Base-by-base conservation (phyloP, 2,888 invertebrate genomes). In the Drosophila gaucha region DNA sequence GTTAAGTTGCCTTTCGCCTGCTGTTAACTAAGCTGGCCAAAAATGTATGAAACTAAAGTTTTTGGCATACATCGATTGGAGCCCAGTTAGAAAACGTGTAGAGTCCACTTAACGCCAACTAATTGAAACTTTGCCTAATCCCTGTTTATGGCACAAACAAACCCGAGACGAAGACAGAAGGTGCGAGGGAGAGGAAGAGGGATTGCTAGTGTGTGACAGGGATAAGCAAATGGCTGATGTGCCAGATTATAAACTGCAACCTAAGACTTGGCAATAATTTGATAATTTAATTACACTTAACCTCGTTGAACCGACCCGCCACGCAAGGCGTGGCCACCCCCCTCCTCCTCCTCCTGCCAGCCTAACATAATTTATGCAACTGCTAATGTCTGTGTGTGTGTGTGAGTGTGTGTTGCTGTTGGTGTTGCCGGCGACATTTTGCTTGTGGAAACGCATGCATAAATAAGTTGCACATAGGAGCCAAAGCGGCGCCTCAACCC, bases 211-310 rank as follows among this genome's bases (percentile, higher is more conserved):
- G 22, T n/a, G 18, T n/a, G 16, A 18, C 3, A 28, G 22, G 44
- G 20, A n/a, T 30, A 31, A 31, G 46, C 49, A 49, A 50, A 36
- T 30, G 36, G 44, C 49, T 73, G 74, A 64, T 69, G 80, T 64
- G 66, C 67, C 51, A 67, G 78, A 85, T 88, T 83, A 88, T 83
- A 86, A 88, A 83, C 84, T 83, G 88, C 88, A 88, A 88, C 68
- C 88, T 83, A 88, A 83, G 83, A 86, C 83, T 80, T 77, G 86
- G 84, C 84, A 83, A 83, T 83, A 83, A 83, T 83, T 83, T 88
- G 88, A 88, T 83, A 83, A 83, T 83, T 83, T 88, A 83, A 83
- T 83, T 83, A 88, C 88, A 83, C 83, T 83, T 83, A 83, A 83
- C 83, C 83, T 74, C 86, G 77, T 84, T 83, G 80, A 83, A 88